Evolutionary conservation across 2,888 invertebrate genomes (phyloP).

Genomic region (Congeria kusceri): DNA sequence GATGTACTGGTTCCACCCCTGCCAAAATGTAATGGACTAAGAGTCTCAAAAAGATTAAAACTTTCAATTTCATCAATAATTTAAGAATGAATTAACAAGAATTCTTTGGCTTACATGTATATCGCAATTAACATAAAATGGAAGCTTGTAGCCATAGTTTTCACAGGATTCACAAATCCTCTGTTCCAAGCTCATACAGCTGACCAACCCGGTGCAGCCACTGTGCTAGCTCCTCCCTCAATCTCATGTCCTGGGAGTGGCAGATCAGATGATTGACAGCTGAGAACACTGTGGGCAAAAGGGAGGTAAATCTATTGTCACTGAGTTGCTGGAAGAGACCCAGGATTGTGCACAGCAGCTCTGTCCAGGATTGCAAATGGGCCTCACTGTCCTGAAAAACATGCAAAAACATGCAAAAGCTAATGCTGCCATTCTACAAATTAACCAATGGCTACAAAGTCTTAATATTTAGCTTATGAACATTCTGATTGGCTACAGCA

Average conservation of each 20-base stretch:
- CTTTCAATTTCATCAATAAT: too few relatives aligned
- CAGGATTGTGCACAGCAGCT: constrained; percentile 93
- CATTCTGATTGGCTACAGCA: constrained; percentile 5
- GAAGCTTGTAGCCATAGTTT: too few relatives aligned
- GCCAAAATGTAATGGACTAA: too few relatives aligned
- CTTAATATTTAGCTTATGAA: neutral
- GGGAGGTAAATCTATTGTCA: constrained; percentile 87
- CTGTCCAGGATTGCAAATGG: constrained; percentile 91
- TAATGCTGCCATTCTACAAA: too few relatives aligned
- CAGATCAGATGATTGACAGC: constrained; percentile 88
- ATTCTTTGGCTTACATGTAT: too few relatives aligned
- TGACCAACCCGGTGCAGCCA: constrained; percentile 87
- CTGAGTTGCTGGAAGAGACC: constrained; percentile 88
- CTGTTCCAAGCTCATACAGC: constrained; percentile 33
- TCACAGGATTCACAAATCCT: neutral
- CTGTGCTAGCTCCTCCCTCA: constrained; percentile 87
- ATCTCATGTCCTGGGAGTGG: constrained; percentile 87
- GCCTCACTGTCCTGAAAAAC: constrained; percentile 92
- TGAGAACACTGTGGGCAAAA: constrained; percentile 88
- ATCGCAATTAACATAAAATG: too few relatives aligned
- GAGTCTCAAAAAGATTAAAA: too few relatives aligned
- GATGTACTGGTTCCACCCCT: too few relatives aligned
- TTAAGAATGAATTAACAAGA: too few relatives aligned
- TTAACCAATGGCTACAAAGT: too few relatives aligned
- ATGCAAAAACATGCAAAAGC: constrained; percentile 5